These are phyloP conservation scores for Orussus abietinus DNA, from an alignment of 1,140 invertebrate genomes.

Conservation along the genomic window DNA sequence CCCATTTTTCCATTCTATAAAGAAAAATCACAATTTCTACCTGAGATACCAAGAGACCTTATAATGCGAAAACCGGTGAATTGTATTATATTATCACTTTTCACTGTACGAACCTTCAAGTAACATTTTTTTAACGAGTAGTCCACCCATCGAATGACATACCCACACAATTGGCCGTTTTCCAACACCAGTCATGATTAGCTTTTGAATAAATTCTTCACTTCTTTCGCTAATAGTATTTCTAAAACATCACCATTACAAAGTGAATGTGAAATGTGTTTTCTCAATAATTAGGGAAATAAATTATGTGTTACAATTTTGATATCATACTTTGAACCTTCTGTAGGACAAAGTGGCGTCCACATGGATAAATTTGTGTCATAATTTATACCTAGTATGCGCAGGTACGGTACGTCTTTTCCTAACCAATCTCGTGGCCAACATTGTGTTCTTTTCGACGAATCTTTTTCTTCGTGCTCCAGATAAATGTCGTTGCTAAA, in stretches of 20 bases:
- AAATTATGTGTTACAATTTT: background rate
- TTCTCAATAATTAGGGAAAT: constrained; percentile 4
- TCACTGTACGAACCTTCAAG: constrained; percentile 49
- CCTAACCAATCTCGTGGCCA: constrained; percentile 81
- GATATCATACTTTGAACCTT: constrained; percentile 51
- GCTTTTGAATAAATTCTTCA: constrained; percentile 59
- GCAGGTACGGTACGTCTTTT: constrained; percentile 59
- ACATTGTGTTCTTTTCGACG: constrained; percentile 58
- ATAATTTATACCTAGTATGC: constrained; percentile 67
- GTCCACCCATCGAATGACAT: constrained; percentile 82
- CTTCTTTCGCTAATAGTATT: constrained; percentile 60
- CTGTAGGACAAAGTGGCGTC: constrained; percentile 57
- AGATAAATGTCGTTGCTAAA: constrained; percentile 34
- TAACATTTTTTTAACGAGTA: constrained; percentile 75
- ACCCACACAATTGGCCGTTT: constrained; percentile 72
- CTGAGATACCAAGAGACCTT: constrained; percentile 4
- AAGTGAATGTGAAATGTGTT: constrained; percentile 3
- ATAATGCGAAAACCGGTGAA: constrained; percentile 8
- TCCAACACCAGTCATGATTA: constrained; percentile 67
- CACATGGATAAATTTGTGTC: constrained; percentile 64
- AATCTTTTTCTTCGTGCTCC: constrained; percentile 41
- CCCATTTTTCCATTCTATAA: constrained; percentile 53
- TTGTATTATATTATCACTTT: constrained; percentile 17
- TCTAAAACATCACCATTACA: too few relatives aligned
- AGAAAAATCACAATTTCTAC: too few relatives aligned